Evolutionary conservation across 2,113 vertebrate species (phyloP).

Genomic region (Onychostruthus taczanowskii): DNA sequence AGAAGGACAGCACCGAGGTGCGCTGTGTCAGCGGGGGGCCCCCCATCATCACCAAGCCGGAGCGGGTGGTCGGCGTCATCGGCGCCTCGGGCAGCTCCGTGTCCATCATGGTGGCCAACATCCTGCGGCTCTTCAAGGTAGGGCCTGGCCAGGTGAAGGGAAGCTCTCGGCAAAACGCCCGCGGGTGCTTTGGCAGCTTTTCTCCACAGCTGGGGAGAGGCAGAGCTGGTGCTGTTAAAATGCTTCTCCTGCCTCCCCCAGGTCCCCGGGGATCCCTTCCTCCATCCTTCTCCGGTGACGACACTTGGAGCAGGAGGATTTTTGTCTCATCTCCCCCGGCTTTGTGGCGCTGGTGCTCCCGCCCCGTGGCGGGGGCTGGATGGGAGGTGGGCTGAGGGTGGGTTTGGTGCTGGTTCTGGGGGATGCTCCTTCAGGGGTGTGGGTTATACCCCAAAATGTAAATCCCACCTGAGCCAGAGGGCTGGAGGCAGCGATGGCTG

Average conservation of each 20-base stretch:
- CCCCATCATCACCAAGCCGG: slow-evolving; percentile 94
- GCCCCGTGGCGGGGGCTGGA: neutral
- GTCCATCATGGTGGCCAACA: slow-evolving; percentile 99
- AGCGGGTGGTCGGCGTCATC: slow-evolving; percentile 92
- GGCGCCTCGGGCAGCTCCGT: slow-evolving; percentile 94
- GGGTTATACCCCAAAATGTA: neutral
- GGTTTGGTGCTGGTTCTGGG: neutral
- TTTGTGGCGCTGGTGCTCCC: neutral
- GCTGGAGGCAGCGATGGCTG: fast-evolving
- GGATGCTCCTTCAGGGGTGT: neutral
- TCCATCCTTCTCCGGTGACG: neutral
- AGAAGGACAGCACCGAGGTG: slow-evolving; percentile 94
- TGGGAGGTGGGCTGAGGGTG: neutral
- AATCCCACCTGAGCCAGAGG: neutral
- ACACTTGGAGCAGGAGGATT: neutral
- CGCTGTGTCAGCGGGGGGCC: slow-evolving; percentile 90
- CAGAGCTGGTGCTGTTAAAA: neutral
- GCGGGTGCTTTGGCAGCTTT: neutral
- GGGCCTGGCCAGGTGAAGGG: slow-evolving; percentile 48
- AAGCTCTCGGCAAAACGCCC: neutral
- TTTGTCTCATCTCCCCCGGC: neutral
- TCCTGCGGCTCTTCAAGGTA: slow-evolving; percentile 95
- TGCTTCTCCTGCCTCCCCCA: neutral
- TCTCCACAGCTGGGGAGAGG: neutral
- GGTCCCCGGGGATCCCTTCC: neutral